These are phyloP conservation scores for Arothron firmamentum DNA, from an alignment of 2,113 vertebrate genomes.

Conservation along the genomic window DNA sequence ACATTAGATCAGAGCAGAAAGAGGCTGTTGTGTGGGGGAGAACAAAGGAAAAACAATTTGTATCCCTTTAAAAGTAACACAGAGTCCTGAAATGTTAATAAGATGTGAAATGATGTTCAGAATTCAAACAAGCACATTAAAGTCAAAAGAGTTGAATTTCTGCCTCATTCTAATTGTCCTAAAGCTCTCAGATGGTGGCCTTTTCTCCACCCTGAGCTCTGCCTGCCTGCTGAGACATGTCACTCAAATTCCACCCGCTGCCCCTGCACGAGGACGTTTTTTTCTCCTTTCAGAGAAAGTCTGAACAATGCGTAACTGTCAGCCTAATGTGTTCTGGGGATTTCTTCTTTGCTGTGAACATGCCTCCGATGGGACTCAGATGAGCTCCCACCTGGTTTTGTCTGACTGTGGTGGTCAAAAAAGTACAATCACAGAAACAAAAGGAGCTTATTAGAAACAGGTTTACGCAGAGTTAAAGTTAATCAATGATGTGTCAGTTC, in stretches of 20 bases:
- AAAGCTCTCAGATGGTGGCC: too few species aligned
- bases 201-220: background rate
- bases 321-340: too few species aligned
- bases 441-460: background rate
- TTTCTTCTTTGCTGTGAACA: background rate
- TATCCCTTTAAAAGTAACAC: background rate
- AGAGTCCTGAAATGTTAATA: too few species aligned
- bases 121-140: too few species aligned
- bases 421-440: constrained; percentile 1
- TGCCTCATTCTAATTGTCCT: constrained; percentile 14
- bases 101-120: too few species aligned
- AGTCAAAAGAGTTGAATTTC: background rate
- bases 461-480: background rate
- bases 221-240: constrained; percentile 59
- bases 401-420: background rate
- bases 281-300: background rate
- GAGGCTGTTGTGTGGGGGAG: background rate
- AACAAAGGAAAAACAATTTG: too few species aligned
- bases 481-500: background rate
- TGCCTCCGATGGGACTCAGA: background rate
- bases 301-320: background rate
- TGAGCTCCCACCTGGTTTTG: background rate
- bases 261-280: background rate
- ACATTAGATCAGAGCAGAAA: background rate
- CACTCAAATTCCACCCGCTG: constrained; percentile 50